Percentiles rank a stretch among this genome's conserved stretches.
phyloP scores from a whole-genome alignment of 2,797 vertebrate genomes.

The Coccyzus lansbergi region DNA sequence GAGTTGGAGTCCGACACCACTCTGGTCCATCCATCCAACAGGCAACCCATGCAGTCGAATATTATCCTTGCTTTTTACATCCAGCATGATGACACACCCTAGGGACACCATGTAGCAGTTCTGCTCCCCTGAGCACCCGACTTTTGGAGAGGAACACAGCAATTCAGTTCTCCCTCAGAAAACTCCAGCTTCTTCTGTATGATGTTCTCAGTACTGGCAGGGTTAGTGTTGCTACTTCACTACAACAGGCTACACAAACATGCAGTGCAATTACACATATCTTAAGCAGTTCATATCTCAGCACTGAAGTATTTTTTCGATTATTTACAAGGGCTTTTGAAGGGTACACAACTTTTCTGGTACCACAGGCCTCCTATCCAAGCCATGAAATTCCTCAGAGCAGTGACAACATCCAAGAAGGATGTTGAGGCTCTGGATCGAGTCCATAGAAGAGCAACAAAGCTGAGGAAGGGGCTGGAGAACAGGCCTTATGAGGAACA shows the following conservation, averaged over 20 bases:
- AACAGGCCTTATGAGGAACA: no score
- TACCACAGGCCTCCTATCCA: background rate
- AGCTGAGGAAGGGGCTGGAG: no score
- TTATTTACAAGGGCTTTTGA: background rate
- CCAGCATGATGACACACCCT: background rate
- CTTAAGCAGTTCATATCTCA: background rate
- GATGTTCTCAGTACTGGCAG: background rate
- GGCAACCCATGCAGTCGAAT: background rate
- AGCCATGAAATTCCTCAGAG: background rate
- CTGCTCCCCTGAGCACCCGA: rapidly evolving
- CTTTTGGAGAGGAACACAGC: background rate
- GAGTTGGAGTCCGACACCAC: background rate
- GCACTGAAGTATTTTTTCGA: background rate
- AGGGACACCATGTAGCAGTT: background rate
- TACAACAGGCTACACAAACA: background rate
- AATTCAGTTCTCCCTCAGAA: background rate
- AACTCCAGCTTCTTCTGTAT: background rate
- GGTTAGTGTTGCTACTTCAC: background rate
- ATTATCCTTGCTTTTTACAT: background rate
- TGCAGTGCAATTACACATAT: background rate
- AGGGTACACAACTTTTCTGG: background rate
- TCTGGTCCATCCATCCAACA: background rate
- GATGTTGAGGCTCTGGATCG: no score
- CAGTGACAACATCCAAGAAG: background rate
- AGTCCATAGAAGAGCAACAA: no score